These are phyloP conservation scores for Rhadina sibilatrix DNA, from an alignment of 2,113 vertebrate species.

Conservation along the genomic window DNA sequence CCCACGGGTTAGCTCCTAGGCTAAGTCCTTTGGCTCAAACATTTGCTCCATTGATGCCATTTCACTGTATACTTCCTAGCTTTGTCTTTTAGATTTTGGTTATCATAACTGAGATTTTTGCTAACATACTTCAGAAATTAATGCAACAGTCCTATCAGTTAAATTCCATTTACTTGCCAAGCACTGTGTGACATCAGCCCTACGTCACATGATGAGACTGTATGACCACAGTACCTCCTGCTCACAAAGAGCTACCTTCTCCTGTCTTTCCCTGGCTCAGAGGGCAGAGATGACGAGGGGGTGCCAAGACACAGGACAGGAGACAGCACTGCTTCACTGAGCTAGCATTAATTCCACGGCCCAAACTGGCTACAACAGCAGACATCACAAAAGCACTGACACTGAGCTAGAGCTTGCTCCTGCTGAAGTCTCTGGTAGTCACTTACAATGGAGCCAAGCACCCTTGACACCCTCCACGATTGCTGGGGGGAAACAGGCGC, in stretches of 20 bases:
- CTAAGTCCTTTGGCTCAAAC: background rate
- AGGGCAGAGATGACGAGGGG: background rate
- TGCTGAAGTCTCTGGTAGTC: background rate
- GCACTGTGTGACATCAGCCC: background rate
- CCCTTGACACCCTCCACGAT: background rate
- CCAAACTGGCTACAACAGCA: background rate
- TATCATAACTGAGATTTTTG: background rate
- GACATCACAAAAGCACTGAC: background rate
- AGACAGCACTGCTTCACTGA: background rate
- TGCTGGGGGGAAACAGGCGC: background rate
- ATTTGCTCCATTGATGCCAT: background rate
- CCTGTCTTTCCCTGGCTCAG: background rate
- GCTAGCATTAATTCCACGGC: background rate
- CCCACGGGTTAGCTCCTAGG: background rate
- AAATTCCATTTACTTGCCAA: background rate
- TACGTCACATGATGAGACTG: rapidly evolving
- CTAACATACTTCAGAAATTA: background rate
- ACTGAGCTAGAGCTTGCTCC: background rate
- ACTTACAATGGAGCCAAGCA: background rate
- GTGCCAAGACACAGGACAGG: background rate
- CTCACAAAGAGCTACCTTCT: background rate
- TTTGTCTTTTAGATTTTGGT: background rate
- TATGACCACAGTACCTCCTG: background rate
- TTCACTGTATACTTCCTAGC: background rate
- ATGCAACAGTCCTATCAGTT: background rate